Conservation (phyloP, 2,888 invertebrate species). For the Pollenia amentaria region DNA sequence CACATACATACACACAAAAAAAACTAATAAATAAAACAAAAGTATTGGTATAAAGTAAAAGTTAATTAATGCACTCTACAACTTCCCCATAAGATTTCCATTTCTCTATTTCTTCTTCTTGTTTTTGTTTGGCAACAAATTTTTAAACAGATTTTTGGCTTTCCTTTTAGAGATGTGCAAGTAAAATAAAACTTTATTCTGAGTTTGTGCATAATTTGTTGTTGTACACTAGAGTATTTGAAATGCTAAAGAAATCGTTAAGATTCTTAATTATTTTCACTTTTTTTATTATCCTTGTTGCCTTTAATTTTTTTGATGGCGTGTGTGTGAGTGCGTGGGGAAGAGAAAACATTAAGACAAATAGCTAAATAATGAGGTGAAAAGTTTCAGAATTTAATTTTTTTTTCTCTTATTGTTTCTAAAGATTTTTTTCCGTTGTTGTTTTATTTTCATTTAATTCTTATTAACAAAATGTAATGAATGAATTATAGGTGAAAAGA, state of each 20-base stretch:
- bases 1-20: not conserved
- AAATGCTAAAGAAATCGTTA: slow-evolving; percentile 52
- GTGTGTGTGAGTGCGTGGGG: not conserved
- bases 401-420: not conserved
- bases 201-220: slow-evolving; percentile 57
- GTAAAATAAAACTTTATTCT: slow-evolving; percentile 28
- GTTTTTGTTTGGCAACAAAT: slow-evolving; percentile 34
- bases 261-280: slow-evolving; percentile 66
- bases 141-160: slow-evolving; percentile 21
- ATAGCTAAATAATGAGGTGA: slow-evolving; percentile 70
- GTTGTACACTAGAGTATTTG: slow-evolving; percentile 12
- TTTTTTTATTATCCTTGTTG: slow-evolving; percentile 25
- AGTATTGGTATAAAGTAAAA: slow-evolving; percentile 66
- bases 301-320: not conserved
- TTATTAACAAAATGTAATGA: slow-evolving; percentile 50
- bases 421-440: not conserved
- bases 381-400: slow-evolving; percentile 42
- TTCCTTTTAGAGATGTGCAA: not conserved
- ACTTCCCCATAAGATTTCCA: slow-evolving; percentile 63
- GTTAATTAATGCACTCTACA: slow-evolving; percentile 69
- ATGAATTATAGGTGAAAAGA: slow-evolving; percentile 63
- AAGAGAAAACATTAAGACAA: slow-evolving; percentile 63
- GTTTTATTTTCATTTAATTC: slow-evolving; percentile 2
- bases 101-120: slow-evolving; percentile 28
- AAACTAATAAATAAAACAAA: slow-evolving; percentile 63